Evolutionary conservation across 1,140 invertebrate species (phyloP).

Genomic region (Temnothorax nylanderi): DNA sequence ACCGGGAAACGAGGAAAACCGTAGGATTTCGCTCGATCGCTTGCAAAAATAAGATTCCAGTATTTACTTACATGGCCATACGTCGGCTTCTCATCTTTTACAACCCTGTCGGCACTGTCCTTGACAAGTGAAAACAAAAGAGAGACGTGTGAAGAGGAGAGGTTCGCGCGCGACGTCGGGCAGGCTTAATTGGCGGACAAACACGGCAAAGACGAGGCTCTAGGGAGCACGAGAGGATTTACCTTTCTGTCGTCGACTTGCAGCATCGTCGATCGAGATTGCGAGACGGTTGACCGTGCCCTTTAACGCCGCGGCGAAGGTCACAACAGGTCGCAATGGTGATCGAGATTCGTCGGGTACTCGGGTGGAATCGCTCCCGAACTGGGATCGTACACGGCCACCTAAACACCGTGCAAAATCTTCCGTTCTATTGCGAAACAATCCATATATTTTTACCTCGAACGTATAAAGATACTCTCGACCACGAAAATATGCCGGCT

Average conservation of each 20-base stretch:
- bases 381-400: neutral
- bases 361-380: neutral
- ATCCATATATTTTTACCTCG: conserved; percentile 28
- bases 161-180: too few species aligned
- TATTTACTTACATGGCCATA: neutral
- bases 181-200: neutral
- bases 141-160: neutral
- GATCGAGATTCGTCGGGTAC: neutral
- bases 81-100: neutral
- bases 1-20: neutral
- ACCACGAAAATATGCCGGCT: conserved; percentile 9
- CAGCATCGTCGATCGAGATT: conserved; percentile 55
- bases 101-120: neutral
- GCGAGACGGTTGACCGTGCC: neutral
- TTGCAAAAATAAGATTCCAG: neutral
- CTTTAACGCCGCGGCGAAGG: conserved; percentile 49
- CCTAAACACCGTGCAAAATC: conserved; percentile 4
- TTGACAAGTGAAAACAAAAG: neutral
- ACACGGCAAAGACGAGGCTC: neutral
- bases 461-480: neutral
- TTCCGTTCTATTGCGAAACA: neutral
- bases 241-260: conserved; percentile 74
- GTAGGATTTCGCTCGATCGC: neutral
- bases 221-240: neutral
- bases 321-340: conserved; percentile 5